Conservation (phyloP, 1,140 invertebrate species). For the Euborellia annulipes region DNA sequence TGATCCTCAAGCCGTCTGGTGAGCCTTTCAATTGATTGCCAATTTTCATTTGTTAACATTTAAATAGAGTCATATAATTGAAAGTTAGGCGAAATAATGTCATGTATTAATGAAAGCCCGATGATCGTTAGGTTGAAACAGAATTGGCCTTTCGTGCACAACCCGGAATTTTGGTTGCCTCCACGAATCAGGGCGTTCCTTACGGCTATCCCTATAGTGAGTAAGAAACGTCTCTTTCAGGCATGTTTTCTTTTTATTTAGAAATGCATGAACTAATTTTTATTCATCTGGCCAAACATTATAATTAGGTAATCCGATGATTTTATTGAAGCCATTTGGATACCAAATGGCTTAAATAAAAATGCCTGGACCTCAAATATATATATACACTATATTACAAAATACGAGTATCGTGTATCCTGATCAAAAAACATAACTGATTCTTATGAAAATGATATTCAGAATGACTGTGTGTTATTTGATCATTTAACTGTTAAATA, state of each 20-base stretch:
- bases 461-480: too few relatives aligned
- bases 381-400: too few relatives aligned
- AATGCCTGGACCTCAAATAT: too few relatives aligned
- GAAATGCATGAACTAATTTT: not conserved
- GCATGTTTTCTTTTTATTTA: not conserved
- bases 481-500: too few relatives aligned
- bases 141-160: slow-evolving; percentile 71
- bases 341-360: too few relatives aligned
- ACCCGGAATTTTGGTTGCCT: slow-evolving; percentile 47
- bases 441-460: too few relatives aligned
- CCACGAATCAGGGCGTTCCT: slow-evolving; percentile 51
- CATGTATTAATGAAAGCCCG: too few relatives aligned
- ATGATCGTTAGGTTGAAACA: slow-evolving; percentile 65
- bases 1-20: slow-evolving; percentile 68
- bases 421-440: too few relatives aligned
- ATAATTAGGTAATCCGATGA: too few relatives aligned
- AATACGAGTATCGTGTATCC: too few relatives aligned
- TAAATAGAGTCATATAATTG: not conserved
- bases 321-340: too few relatives aligned
- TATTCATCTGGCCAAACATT: not conserved
- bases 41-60: slow-evolving; percentile 7
- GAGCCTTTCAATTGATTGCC: slow-evolving; percentile 17
- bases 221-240: slow-evolving; percentile 16
- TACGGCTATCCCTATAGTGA: slow-evolving; percentile 58
- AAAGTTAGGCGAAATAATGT: too few relatives aligned